Evolutionary conservation across 1,140 invertebrate species (phyloP).

Genomic region (Aleiodes sp.): DNA sequence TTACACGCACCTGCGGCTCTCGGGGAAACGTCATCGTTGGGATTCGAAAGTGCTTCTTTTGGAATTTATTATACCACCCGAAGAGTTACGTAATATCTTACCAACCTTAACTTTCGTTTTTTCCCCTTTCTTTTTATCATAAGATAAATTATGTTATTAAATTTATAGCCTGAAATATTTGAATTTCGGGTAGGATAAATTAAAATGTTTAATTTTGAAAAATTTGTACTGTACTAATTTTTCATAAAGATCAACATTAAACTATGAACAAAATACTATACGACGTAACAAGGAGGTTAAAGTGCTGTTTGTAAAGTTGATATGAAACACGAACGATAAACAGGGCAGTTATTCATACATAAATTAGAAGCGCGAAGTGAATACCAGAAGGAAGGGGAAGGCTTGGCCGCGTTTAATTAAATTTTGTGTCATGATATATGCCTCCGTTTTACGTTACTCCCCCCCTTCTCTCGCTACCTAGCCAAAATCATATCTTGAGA

Average conservation of each 20-base stretch:
- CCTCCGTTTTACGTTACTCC: constrained; percentile 53
- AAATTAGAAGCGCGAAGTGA: constrained; percentile 62
- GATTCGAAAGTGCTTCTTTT: not conserved
- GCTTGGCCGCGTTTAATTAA: constrained; percentile 60
- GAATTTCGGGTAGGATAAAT: too few species aligned
- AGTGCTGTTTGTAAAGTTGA: constrained; percentile 37
- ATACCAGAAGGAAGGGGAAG: constrained; percentile 46
- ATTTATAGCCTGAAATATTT: too few species aligned
- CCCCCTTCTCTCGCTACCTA: not conserved
- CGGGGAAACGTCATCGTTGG: constrained; percentile 22
- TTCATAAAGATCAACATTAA: not conserved
- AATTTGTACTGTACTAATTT: not conserved
- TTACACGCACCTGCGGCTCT: constrained; percentile 27
- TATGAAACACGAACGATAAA: constrained; percentile 50
- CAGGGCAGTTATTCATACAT: constrained; percentile 61
- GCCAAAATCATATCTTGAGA: constrained; percentile 47
- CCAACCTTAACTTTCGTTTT: too few species aligned
- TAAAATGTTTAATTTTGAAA: not conserved
- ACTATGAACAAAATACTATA: not conserved
- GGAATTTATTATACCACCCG: constrained; percentile 2
- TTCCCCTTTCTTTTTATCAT: too few species aligned
- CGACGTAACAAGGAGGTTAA: not conserved
- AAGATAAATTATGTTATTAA: too few species aligned
- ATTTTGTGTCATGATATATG: constrained; percentile 62
- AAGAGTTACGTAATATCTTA: too few species aligned